phyloP scores from a whole-genome alignment of 1,140 invertebrate species.

The Paracyclopina nana region DNA sequence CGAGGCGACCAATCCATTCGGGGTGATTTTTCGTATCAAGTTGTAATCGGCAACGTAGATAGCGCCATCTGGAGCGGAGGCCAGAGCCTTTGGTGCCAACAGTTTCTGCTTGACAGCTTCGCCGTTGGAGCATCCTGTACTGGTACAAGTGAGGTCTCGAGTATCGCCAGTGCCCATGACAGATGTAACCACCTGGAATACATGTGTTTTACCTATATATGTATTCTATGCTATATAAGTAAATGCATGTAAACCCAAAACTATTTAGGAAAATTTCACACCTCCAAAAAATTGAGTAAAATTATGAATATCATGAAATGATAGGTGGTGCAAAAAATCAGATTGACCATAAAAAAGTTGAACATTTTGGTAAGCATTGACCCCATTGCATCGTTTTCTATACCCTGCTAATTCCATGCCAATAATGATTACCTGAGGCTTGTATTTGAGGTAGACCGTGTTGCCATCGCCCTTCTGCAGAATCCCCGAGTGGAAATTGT shows the following conservation, averaged over 20 bases:
- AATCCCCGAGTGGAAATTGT: slow-evolving; percentile 83
- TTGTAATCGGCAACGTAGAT: slow-evolving; percentile 95
- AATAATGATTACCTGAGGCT: slow-evolving; percentile 34
- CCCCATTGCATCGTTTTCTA: too few relatives aligned
- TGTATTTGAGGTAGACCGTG: slow-evolving; percentile 63
- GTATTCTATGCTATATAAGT: too few relatives aligned
- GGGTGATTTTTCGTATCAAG: slow-evolving; percentile 71
- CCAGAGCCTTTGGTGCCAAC: slow-evolving; percentile 72
- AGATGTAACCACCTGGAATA: slow-evolving; percentile 52
- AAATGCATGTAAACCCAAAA: too few relatives aligned
- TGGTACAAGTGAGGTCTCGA: slow-evolving; percentile 41
- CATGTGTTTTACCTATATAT: too few relatives aligned
- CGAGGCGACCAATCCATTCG: slow-evolving; percentile 73
- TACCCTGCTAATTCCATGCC: too few relatives aligned
- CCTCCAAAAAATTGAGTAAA: too few relatives aligned
- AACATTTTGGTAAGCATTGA: too few relatives aligned
- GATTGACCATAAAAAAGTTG: too few relatives aligned
- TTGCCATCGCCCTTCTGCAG: slow-evolving; percentile 92
- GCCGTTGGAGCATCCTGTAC: slow-evolving; percentile 28
- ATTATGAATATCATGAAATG: too few relatives aligned
- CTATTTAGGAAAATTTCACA: too few relatives aligned
- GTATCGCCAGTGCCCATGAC: slow-evolving; percentile 90
- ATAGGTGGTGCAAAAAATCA: too few relatives aligned
- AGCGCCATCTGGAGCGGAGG: slow-evolving; percentile 82
- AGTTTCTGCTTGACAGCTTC: slow-evolving; percentile 63